These are phyloP conservation scores for Daboia siamensis DNA, from an alignment of 2,113 vertebrate genomes.

Conservation along the genomic window DNA sequence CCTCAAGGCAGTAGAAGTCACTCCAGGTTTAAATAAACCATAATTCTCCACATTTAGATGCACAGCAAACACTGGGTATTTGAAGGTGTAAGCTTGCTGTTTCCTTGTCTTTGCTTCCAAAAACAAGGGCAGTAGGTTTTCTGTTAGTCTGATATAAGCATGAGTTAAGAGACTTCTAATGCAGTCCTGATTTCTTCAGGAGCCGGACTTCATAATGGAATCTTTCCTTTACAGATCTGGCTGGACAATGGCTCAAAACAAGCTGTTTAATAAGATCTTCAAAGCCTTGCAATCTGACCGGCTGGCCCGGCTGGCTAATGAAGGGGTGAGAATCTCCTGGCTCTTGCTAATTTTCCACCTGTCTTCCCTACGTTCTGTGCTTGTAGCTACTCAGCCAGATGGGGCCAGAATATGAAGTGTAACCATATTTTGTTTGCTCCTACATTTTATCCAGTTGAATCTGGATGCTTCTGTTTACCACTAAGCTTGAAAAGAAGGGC, in stretches of 20 bases:
- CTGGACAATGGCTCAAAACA: conserved; percentile 94
- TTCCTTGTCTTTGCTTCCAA: neutral
- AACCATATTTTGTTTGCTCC: neutral
- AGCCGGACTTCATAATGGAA: neutral
- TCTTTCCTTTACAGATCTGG: conserved; percentile 75
- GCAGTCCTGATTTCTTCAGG: neutral
- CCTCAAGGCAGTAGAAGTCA: neutral
- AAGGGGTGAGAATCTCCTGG: conserved; percentile 77
- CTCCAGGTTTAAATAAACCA: neutral
- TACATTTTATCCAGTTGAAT: neutral
- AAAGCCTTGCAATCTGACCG: conserved; percentile 93
- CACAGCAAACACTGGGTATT: neutral
- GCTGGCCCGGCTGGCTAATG: conserved; percentile 89
- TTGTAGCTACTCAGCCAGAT: rapidly evolving
- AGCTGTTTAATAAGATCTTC: conserved; percentile 95
- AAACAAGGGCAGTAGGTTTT: too few species aligned
- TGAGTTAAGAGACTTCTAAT: neutral
- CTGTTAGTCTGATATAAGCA: neutral
- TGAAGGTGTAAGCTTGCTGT: neutral
- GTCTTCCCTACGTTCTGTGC: rapidly evolving
- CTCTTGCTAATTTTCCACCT: neutral
- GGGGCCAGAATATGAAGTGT: neutral
- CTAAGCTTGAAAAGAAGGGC: neutral
- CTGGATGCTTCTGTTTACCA: neutral
- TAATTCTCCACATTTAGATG: neutral